Percentiles rank a stretch among this genome's conserved stretches.
These are phyloP conservation scores for Hemibagrus guttatus DNA, from an alignment of 2,797 vertebrate genomes.

Conservation along the genomic window DNA sequence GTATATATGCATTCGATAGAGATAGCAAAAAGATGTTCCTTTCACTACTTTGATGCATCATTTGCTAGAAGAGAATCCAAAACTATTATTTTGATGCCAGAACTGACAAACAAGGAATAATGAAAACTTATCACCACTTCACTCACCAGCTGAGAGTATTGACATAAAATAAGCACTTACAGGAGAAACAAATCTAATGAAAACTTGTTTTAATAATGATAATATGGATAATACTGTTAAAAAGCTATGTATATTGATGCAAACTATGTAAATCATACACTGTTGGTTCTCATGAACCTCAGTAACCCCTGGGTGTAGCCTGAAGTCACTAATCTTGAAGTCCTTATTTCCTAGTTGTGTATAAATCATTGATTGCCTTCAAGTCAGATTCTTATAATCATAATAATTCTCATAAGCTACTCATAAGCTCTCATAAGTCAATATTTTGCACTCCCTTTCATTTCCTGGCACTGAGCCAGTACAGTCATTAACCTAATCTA, in stretches of 20 bases:
- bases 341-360: neutral
- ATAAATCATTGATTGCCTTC: neutral
- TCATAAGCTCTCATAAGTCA: neutral
- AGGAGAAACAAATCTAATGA: neutral
- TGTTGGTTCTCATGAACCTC: neutral
- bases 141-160: neutral
- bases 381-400: conserved; percentile 3
- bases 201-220: neutral
- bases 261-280: neutral
- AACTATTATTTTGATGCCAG: neutral
- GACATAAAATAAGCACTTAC: neutral
- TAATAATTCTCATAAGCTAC: no score
- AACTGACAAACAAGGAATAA: neutral
- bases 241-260: no score
- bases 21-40: neutral
- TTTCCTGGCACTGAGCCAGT: no score
- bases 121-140: neutral
- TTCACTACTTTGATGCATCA: neutral
- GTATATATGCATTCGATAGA: neutral
- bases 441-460: neutral
- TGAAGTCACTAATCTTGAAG: neutral
- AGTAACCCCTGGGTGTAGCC: neutral
- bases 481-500: neutral
- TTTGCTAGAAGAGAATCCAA: neutral
- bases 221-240: neutral